Base-by-base conservation (phyloP, 37 sponge, comb jelly and placozoan genomes). In the Agelas oroides region DNA sequence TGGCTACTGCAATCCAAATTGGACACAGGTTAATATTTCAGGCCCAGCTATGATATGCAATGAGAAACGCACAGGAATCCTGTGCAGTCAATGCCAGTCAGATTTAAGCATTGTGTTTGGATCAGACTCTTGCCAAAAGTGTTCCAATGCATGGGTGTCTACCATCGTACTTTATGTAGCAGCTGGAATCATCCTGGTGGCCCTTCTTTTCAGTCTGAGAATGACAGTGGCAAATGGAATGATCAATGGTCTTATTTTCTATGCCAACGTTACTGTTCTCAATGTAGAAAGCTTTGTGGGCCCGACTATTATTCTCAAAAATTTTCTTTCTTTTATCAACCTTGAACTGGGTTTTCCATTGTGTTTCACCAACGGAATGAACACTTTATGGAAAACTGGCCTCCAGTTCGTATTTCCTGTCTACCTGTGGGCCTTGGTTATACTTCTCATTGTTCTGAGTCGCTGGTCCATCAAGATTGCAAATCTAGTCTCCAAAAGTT, bases 351-450 rank as follows among this genome's bases (percentile, higher is more conserved):
- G 73, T 14, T 25, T 61, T 78, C 33, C 58, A 53, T 0, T 58
- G 21, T 89, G 90, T 41, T 83, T 89, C 64, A 83, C 70, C 61
- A 32, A 72, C 65, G 90, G 84, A 23, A 89, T 84, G 84, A 54
- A 71, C 56, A 74, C 84, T 61, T 77, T 78, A 35, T 35, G 25
- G 1, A 83, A 79, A 68, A 59, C 73, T 18, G 53, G 84, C 25
- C 70, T 89, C 5, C 65, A 71, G 31, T 84, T 84, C 38, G 30
- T 78, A 0, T 89, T 84, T 70, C 89, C 89, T 21, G 14, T 82
- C 14, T 88, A 88, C 41, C 61, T 88, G 15, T 41, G 40, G 40
- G 19, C 33, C 23, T 14, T 75, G 2, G 55, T 75, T 5, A 5
- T 12, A 18, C 19, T 55, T 17, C 53, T 75, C 31, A 75, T 75